Conservation (phyloP, 2,888 invertebrate genomes). For the Drosophila pseudotalamancana region DNA sequence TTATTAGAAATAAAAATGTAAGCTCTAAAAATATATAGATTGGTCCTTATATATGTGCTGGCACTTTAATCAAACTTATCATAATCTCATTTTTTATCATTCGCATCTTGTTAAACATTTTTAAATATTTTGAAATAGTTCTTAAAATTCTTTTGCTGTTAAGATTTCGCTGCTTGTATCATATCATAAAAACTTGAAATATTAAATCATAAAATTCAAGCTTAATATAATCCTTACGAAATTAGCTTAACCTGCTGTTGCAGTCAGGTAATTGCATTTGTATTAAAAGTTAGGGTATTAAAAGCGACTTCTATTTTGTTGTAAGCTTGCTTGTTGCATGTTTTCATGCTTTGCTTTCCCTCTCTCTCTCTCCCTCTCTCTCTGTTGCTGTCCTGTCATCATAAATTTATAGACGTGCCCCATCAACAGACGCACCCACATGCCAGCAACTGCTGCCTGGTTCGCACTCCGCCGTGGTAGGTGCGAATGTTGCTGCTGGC, state of each 20-base stretch:
- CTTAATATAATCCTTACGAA: neutral
- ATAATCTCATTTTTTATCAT: too few relatives aligned
- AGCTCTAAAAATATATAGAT: too few relatives aligned
- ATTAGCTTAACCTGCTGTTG: neutral
- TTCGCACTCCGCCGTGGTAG: conserved; percentile 8
- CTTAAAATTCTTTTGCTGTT: too few relatives aligned
- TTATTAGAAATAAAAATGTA: neutral
- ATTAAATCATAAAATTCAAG: neutral
- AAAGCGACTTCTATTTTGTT: conserved; percentile 28
- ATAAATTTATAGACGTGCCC: conserved; percentile 45
- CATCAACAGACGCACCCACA: conserved; percentile 42
- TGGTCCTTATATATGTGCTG: too few relatives aligned
- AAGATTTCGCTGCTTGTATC: too few relatives aligned
- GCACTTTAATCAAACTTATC: too few relatives aligned
- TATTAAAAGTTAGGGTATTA: conserved; percentile 31
- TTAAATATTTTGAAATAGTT: too few relatives aligned
- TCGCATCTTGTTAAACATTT: too few relatives aligned
- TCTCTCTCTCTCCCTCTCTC: neutral
- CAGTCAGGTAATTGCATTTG: neutral
- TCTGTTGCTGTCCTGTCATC: conserved; percentile 13
- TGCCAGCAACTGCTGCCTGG: conserved; percentile 37
- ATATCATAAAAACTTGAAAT: neutral
- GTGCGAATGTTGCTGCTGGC: conserved; percentile 51
- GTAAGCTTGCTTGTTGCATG: conserved; percentile 55
- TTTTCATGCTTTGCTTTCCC: neutral